Evolutionary conservation across 2,888 invertebrate genomes (phyloP).

Genomic region (Chaitophorus viminalis): DNA sequence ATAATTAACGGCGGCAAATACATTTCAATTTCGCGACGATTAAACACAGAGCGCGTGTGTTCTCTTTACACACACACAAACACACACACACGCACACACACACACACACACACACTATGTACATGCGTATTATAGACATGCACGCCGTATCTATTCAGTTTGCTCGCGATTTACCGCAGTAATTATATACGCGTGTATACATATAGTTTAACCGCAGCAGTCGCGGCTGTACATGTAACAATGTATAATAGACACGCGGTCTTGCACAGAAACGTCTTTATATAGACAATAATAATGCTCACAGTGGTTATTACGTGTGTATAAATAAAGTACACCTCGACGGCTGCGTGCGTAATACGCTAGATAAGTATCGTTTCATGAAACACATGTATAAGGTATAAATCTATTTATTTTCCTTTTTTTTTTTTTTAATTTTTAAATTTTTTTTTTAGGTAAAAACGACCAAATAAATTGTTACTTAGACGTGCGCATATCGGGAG

Average conservation of each 20-base stretch:
- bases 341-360: not conserved
- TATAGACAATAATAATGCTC: not conserved
- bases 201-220: too few relatives aligned
- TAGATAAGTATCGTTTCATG: not conserved
- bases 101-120: too few relatives aligned
- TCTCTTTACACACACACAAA: not conserved
- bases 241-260: not conserved
- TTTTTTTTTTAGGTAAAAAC: not conserved
- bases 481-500: not conserved
- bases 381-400: too few relatives aligned
- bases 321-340: not conserved
- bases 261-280: not conserved
- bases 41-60: not conserved
- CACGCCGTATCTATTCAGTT: not conserved
- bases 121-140: too few relatives aligned
- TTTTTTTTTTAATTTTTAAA: too few relatives aligned
- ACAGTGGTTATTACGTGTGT: not conserved
- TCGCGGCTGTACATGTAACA: not conserved
- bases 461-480: not conserved
- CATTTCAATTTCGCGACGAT: conserved; percentile 16
- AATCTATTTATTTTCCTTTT: not conserved
- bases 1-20: conserved; percentile 6
- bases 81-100: too few relatives aligned
- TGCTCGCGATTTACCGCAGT: not conserved
- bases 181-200: not conserved